Conservation (phyloP, 2,113 vertebrate genomes). For the Oreocharis arfaki region DNA sequence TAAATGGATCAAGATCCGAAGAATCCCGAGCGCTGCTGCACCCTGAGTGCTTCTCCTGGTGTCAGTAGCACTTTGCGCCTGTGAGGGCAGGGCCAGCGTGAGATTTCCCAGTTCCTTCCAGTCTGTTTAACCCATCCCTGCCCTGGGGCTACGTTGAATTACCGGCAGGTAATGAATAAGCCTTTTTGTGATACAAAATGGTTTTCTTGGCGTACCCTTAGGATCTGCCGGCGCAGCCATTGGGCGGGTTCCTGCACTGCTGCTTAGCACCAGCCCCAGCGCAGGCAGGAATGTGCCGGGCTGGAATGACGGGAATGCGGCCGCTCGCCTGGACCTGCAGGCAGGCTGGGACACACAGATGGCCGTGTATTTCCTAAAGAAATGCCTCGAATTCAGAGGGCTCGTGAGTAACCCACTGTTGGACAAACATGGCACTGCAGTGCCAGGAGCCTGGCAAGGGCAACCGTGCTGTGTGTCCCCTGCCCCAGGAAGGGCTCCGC, state of each 20-base stretch:
- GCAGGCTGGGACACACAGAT: conserved; percentile 12
- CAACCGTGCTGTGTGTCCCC: background rate
- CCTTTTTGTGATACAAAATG: conserved; percentile 13
- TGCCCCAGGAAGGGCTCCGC: background rate
- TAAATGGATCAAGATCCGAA: background rate
- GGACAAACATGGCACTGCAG: background rate
- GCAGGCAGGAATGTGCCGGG: background rate
- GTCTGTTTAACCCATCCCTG: background rate
- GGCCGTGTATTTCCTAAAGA: conserved; percentile 3
- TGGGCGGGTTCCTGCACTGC: background rate
- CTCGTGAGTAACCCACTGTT: background rate
- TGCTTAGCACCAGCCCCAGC: background rate
- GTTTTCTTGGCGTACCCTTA: background rate
- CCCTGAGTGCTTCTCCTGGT: background rate
- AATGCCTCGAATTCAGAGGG: background rate
- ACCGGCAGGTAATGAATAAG: conserved; percentile 14
- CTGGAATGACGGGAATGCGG: conserved; percentile 55
- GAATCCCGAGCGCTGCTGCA: background rate
- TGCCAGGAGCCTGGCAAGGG: background rate
- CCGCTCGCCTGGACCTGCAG: background rate
- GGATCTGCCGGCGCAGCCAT: background rate
- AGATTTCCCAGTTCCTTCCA: background rate
- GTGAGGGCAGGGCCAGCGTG: background rate
- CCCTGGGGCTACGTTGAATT: background rate
- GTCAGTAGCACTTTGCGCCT: background rate